Evolutionary conservation across 2,888 invertebrate genomes (phyloP).

Genomic region (Microdon myrmicae): DNA sequence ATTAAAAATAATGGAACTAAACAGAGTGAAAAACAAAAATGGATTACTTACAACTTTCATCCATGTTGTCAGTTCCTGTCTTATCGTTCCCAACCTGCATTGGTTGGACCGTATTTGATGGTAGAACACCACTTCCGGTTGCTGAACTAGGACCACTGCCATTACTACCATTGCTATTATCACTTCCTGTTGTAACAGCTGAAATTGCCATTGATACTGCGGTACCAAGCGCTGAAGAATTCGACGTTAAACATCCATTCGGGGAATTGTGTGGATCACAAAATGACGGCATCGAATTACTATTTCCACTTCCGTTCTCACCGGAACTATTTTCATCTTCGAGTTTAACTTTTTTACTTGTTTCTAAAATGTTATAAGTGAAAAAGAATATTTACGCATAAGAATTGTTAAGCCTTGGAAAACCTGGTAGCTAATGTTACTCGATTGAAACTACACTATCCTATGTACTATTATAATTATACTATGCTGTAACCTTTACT

Average conservation of each 20-base stretch:
- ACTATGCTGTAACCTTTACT: too few species aligned
- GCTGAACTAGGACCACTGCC: constrained; percentile 18
- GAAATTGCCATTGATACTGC: constrained; percentile 23
- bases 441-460: too few species aligned
- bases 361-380: too few species aligned
- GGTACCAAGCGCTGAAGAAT: constrained; percentile 20
- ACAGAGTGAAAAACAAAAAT: neutral
- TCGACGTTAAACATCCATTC: constrained; percentile 29
- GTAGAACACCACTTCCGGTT: constrained; percentile 14
- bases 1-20: neutral
- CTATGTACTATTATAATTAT: too few species aligned
- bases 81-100: constrained; percentile 42
- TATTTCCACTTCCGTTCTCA: constrained; percentile 19
- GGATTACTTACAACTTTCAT: constrained; percentile 33
- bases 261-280: constrained; percentile 39
- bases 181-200: constrained; percentile 20
- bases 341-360: constrained; percentile 36
- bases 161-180: constrained; percentile 43
- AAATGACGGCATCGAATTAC: constrained; percentile 26
- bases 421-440: too few species aligned
- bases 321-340: constrained; percentile 25
- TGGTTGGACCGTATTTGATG: constrained; percentile 29
- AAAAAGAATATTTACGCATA: too few species aligned
- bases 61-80: constrained; percentile 42
- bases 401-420: too few species aligned